A percentile compares a stretch with the other conserved stretches of the same genome.
phyloP scores from a whole-genome alignment of 2,113 vertebrate species.

The Cervus canadensis region DNA sequence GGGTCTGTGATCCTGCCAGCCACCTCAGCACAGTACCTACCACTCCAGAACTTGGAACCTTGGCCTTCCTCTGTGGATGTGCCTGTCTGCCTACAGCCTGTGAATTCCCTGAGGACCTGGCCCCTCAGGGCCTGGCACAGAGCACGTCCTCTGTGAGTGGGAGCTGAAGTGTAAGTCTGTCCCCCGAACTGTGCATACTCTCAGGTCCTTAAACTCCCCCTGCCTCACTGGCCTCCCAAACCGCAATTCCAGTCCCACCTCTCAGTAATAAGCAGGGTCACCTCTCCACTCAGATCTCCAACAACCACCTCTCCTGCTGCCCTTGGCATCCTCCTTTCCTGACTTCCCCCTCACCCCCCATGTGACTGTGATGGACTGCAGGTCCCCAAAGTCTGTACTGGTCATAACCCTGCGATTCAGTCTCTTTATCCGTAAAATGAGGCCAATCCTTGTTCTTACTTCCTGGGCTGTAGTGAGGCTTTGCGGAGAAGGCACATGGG shows the following conservation, averaged over 20 bases:
- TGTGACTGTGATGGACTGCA: not conserved
- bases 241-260: not conserved
- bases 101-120: not conserved
- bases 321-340: not conserved
- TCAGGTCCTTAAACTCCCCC: not conserved
- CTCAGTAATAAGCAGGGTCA: not conserved
- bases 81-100: not conserved
- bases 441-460: not conserved
- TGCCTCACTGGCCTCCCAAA: not conserved
- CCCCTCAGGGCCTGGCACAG: not conserved
- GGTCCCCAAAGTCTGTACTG: not conserved
- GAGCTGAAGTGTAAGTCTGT: not conserved
- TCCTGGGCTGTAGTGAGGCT: not conserved
- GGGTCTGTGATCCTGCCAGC: not conserved
- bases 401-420: not conserved
- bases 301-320: not conserved
- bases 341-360: not conserved
- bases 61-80: not conserved
- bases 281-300: not conserved
- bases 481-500: not conserved
- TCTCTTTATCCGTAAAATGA: not conserved
- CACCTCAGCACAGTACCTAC: not conserved
- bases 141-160: not conserved
- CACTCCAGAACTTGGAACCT: not conserved
- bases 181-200: rapidly evolving